phyloP scores from a whole-genome alignment of 2,888 invertebrate genomes.

The Meteorus colon region DNA sequence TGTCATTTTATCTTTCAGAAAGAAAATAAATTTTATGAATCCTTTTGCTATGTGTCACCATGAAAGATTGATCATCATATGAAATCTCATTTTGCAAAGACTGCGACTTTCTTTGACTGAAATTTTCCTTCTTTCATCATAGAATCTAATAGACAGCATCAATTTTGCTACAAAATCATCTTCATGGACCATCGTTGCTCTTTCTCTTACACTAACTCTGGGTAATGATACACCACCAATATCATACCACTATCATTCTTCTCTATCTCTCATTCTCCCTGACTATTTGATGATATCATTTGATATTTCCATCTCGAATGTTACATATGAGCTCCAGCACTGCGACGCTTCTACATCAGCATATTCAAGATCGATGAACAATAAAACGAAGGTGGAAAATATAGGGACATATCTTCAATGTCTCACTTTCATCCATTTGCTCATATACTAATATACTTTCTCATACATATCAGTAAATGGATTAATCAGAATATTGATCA shows the following conservation, averaged over 20 bases:
- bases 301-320: neutral
- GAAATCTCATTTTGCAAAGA: neutral
- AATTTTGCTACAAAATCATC: neutral
- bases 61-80: constrained; percentile 9
- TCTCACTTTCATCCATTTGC: neutral
- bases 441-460: neutral
- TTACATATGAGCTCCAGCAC: neutral
- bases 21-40: neutral
- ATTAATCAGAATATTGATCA: constrained; percentile 31
- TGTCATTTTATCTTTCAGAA: too few relatives aligned
- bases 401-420: neutral
- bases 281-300: neutral
- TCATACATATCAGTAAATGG: neutral
- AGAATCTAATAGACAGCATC: neutral
- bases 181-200: neutral
- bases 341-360: neutral
- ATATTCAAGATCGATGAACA: constrained; percentile 3
- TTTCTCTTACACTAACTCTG: neutral
- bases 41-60: neutral
- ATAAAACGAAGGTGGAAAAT: neutral
- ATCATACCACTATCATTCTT: neutral
- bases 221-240: neutral
- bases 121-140: neutral
- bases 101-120: neutral
- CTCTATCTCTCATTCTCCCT: neutral